Base-by-base conservation (phyloP, 2,113 vertebrate species). In the Elaphurus davidianus region DNA sequence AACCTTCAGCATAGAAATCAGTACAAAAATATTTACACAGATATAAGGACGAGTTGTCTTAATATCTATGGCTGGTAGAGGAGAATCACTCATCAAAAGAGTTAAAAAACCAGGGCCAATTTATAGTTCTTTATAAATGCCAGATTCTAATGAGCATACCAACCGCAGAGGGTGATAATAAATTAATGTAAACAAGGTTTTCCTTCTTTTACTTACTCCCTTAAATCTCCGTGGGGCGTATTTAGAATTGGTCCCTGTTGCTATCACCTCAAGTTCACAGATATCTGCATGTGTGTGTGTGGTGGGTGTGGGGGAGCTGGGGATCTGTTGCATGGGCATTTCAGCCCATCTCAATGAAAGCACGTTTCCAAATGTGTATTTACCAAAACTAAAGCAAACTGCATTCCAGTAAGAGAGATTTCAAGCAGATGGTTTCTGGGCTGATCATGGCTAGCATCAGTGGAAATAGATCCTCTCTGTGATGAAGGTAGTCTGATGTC, bases 361-460 rank as follows among this genome's bases (percentile, higher is more conserved):
- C 7, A 16, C 17, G 30, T 40, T 76, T 45, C 30, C 55, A 57
- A 45, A 59, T 0, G 3, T 9, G 27, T 6, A 33, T 88, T 15
- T n/a, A 30, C 3, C 13, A 21, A 47, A 30, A 12, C 5, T 3
- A 16, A 40, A 40, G 55, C 7, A 28, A 2, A 43, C n/a, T 36
- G 23, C 6, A 1, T 64, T 11, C 40, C n/a, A 16, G n/a, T 13
- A 12, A 19, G n/a, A 62, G 36, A n/a, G 25, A 21, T 88, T 60
- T 14, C 36, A 50, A 40, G 36, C 55, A 11, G 4, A 43, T 6
- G 43, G 33, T 11, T 45, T 84, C 45, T 4, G 40, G n/a, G 55
- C 27, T 16, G 12, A 27, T 5, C 10, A 0, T 4, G 0, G 1
- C 60, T 21, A 17, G 27, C 19, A 7, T 33, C 1, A 4, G n/a